Conservation (phyloP, 2,797 vertebrate genomes). For the Periparus ater region DNA sequence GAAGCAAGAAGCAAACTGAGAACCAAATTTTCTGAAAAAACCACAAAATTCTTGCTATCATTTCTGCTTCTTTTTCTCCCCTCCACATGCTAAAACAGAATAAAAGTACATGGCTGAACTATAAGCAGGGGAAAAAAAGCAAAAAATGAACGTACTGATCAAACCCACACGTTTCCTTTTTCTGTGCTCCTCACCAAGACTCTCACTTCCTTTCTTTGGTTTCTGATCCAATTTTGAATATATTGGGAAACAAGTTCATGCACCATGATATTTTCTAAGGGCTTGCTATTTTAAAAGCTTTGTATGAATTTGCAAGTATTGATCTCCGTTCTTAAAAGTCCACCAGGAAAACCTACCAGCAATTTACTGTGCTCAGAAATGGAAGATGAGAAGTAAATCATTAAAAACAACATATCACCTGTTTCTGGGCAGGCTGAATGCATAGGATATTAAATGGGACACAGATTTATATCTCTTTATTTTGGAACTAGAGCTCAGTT, state of each 20-base stretch:
- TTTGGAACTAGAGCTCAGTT: neutral
- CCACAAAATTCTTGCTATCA: accelerated
- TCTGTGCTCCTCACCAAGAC: neutral
- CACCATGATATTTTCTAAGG: neutral
- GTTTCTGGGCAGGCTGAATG: neutral
- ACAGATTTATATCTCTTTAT: neutral
- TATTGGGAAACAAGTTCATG: neutral
- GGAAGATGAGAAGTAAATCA: neutral
- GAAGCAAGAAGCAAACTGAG: neutral
- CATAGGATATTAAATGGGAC: neutral
- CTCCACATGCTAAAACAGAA: neutral
- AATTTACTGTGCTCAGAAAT: neutral
- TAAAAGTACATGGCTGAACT: neutral
- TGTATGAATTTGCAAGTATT: neutral
- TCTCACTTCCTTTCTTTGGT: neutral
- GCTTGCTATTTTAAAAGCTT: neutral
- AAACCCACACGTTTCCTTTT: neutral
- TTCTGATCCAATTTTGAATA: neutral
- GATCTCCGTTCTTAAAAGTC: neutral
- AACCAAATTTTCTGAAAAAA: neutral
- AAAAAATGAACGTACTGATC: neutral
- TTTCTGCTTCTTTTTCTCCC: neutral
- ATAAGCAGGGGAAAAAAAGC: neutral
- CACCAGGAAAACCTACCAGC: neutral
- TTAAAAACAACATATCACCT: neutral